These are phyloP conservation scores for Bufotes viridis DNA, from an alignment of 2,797 vertebrate species.

Conservation along the genomic window DNA sequence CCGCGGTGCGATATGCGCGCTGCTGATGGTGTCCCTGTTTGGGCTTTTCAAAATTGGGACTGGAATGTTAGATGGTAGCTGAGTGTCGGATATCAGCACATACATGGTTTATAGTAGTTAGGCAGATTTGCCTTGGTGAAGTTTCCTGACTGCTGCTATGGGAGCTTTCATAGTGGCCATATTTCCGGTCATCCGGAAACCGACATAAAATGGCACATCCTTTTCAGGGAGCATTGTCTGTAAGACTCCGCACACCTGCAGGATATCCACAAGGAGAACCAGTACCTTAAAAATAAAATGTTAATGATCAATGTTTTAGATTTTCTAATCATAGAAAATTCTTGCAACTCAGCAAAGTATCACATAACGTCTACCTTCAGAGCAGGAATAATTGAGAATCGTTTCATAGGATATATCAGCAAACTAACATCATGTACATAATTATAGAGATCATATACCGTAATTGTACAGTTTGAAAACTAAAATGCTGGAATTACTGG, in stretches of 20 bases:
- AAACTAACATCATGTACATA: too few relatives aligned
- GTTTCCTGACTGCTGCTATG: background rate
- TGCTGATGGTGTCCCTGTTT: too few relatives aligned
- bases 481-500: slow-evolving; percentile 3
- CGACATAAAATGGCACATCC: too few relatives aligned
- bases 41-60: too few relatives aligned
- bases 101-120: background rate
- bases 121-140: background rate
- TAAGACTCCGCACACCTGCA: too few relatives aligned
- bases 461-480: slow-evolving; percentile 4
- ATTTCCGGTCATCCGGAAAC: background rate
- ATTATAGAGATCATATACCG: too few relatives aligned
- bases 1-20: too few relatives aligned
- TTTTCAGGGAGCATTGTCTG: too few relatives aligned
- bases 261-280: too few relatives aligned
- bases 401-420: background rate
- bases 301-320: background rate
- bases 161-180: background rate
- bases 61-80: too few relatives aligned
- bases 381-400: background rate
- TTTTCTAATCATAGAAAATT: background rate
- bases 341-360: background rate
- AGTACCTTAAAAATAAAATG: too few relatives aligned
- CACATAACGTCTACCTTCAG: background rate
- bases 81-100: too few relatives aligned